phyloP scores from a whole-genome alignment of 2,888 invertebrate genomes.

The Parnassius smintheus region DNA sequence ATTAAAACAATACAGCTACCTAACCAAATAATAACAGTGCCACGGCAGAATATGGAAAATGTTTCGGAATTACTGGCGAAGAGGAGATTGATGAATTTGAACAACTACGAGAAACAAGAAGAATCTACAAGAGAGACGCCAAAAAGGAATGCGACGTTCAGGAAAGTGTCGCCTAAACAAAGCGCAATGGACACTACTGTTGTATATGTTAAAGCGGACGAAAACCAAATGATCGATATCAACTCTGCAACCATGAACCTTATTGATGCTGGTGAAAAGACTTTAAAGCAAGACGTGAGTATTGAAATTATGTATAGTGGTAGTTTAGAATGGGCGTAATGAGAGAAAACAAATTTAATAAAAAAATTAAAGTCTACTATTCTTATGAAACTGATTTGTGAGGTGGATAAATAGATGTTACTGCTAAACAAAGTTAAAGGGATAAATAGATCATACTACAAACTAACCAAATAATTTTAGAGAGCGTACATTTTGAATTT shows the following conservation, averaged over 20 bases:
- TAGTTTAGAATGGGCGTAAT: no score
- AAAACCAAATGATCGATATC: conserved; percentile 67
- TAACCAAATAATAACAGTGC: conserved; percentile 70
- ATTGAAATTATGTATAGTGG: conserved; percentile 3
- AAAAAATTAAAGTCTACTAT: no score
- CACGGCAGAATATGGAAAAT: conserved; percentile 67
- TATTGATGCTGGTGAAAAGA: conserved; percentile 56
- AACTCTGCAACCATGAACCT: conserved; percentile 71
- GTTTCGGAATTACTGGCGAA: conserved; percentile 63
- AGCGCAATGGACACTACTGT: conserved; percentile 62
- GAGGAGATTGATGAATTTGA: conserved; percentile 55
- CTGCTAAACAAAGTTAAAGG: no score
- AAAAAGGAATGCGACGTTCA: conserved; percentile 68
- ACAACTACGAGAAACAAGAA: conserved; percentile 54
- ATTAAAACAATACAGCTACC: conserved; percentile 69
- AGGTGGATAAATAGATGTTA: no score
- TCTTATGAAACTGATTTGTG: no score
- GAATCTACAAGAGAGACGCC: conserved; percentile 58
- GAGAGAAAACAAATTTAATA: no score
- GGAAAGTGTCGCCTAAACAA: conserved; percentile 56
- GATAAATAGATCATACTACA: no score
- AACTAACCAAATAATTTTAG: no score
- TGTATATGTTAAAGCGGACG: conserved; percentile 59
- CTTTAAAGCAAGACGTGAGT: conserved; percentile 53
- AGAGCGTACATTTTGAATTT: no score